Evolutionary conservation across 2,888 invertebrate species (phyloP), one percentile per base, ranked within the genome.

Genomic region (Melipona beecheii): DNA sequence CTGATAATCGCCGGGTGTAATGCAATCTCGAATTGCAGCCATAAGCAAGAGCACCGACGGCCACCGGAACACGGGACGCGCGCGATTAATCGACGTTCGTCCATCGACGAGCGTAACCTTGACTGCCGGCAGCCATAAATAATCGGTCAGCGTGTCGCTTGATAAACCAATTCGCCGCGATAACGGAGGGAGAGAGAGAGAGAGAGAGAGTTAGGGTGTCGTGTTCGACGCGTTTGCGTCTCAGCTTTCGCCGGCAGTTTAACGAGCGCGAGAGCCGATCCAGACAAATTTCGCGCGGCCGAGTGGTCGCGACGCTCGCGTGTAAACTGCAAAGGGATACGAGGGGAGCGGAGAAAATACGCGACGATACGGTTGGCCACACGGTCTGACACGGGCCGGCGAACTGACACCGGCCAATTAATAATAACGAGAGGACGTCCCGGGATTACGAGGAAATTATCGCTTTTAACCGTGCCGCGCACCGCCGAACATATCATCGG

Each of bases 361-460:
- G 66, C n/a, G 19, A 58, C 88, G 72, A 75, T 78, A 71, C 81
- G 69, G 24, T 65, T 60, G 72, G 50, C 50, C 73, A n/a, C 66
- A 64, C 71, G 36, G 71, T 73, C 85, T 82, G 79, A 85, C 85
- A 82, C 85, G 89, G 83, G 36, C 85, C 83, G 71, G 66, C 75
- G 84, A 70, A 64, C 85, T 84, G 85, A 83, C 86, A 87, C 89
- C 87, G 87, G 86, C 91, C 91, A 92, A 92, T 92, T 92, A 92
- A 92, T 92, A 92, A 92, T 92, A 92, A 92, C 91, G 91, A 91
- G 91, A 89, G 90, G 88, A 89, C 90, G 91, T 91, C 91, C 88
- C 90, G 86, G 90, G 90, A 92, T 93, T 91, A 91, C 89, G 91
- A 89, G 79, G 91, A 93, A 93, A 92, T 93, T 92, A 92, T 93